Conservation (phyloP, 1,140 invertebrate genomes). For the Fopius arisanus region DNA sequence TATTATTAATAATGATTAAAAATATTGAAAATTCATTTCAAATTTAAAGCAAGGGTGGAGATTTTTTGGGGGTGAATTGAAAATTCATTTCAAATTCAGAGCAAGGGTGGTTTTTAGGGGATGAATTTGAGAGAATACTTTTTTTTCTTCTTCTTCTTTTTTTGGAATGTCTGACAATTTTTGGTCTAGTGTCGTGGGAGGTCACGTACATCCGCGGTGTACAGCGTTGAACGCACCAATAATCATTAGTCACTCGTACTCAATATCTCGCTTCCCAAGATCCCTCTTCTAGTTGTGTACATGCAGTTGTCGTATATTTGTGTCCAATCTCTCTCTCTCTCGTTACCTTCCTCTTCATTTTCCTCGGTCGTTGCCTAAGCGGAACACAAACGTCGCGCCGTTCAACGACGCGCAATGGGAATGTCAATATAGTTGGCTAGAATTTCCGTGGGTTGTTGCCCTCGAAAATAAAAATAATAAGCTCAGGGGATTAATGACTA, state of each 20-base stretch:
- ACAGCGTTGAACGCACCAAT: slow-evolving; percentile 37
- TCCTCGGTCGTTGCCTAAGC: slow-evolving; percentile 9
- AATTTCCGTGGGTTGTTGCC: slow-evolving; percentile 8
- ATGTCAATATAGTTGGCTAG: slow-evolving; percentile 23
- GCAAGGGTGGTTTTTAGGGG: too few species aligned
- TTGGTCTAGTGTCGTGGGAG: background rate
- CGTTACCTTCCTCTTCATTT: slow-evolving; percentile 3
- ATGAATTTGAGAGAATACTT: background rate
- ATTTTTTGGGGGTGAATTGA: too few species aligned
- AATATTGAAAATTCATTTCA: too few species aligned
- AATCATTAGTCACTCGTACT: slow-evolving; percentile 56
- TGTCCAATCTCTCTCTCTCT: background rate
- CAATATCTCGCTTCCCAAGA: slow-evolving; percentile 41
- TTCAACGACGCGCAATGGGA: slow-evolving; percentile 18
- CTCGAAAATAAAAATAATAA: background rate
- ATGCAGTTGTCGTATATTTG: background rate
- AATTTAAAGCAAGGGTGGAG: too few species aligned
- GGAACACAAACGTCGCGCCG: slow-evolving; percentile 25
- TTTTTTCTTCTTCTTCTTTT: background rate
- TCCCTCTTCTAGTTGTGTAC: background rate
- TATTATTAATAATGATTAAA: too few species aligned
- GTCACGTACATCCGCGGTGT: slow-evolving; percentile 1
- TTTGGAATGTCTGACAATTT: background rate
- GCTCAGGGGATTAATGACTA: background rate
- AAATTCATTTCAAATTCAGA: too few species aligned